A percentile compares a stretch with the other conserved stretches of the same genome.
phyloP scores from a whole-genome alignment of 2,797 vertebrate species.

The Xiphorhynchus erythropygius region DNA sequence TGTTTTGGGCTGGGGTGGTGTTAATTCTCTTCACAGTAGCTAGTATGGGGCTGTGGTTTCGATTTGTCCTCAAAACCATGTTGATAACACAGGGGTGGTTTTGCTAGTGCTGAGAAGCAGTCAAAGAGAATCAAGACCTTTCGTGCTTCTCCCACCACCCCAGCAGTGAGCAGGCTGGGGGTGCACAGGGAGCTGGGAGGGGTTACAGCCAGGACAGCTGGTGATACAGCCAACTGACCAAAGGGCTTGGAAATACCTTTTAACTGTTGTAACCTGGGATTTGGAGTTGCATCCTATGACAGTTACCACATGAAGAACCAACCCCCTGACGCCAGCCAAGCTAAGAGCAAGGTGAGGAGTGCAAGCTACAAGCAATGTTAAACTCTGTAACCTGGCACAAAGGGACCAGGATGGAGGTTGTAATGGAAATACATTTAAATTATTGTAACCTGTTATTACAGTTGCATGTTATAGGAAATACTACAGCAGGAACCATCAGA shows the following conservation, averaged over 20 bases:
- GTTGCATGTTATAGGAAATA: too few relatives aligned
- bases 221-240: background rate
- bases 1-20: background rate
- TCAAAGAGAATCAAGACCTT: background rate
- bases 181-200: background rate
- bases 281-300: background rate
- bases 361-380: background rate
- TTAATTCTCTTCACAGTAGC: background rate
- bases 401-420: background rate
- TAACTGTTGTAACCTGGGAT: background rate
- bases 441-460: background rate
- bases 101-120: background rate
- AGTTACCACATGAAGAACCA: background rate
- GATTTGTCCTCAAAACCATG: background rate
- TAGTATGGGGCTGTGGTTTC: background rate
- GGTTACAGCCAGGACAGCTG: background rate
- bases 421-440: background rate
- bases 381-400: background rate
- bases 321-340: background rate
- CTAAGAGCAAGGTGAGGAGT: background rate
- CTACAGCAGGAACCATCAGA: background rate
- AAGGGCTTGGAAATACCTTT: background rate
- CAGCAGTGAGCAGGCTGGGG: background rate
- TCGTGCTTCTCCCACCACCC: background rate
- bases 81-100: background rate